Conservation (phyloP, 2,113 vertebrate species). For the Chloropsis cyanopogon region DNA sequence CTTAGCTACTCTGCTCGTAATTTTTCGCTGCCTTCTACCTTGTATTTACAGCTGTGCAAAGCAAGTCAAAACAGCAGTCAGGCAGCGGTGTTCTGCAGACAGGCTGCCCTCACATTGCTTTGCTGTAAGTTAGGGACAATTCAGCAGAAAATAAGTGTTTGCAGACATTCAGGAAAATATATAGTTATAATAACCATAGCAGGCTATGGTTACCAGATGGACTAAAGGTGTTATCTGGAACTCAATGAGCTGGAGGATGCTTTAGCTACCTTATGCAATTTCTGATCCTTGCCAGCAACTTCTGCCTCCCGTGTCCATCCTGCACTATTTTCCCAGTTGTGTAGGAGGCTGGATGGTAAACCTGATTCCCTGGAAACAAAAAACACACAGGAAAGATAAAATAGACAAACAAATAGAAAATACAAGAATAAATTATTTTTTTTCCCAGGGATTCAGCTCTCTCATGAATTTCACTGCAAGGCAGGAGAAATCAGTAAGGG, state of each 20-base stretch:
- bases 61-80: background rate
- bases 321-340: background rate
- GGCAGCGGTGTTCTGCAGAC: background rate
- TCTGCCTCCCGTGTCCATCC: background rate
- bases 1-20: background rate
- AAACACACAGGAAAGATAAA: background rate
- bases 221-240: background rate
- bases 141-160: background rate
- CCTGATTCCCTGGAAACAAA: background rate
- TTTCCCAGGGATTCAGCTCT: background rate
- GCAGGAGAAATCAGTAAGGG: background rate
- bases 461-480: background rate
- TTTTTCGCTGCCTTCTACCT: constrained; percentile 4
- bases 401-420: background rate
- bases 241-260: background rate
- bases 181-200: background rate
- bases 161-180: background rate
- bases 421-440: background rate
- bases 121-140: background rate
- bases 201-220: background rate
- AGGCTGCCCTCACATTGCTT: background rate
- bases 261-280: background rate
- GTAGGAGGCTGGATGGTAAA: background rate
- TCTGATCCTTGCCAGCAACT: background rate
- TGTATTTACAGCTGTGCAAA: constrained; percentile 1